phyloP scores from a whole-genome alignment of 2,113 vertebrate genomes.

The Leiothrix lutea region DNA sequence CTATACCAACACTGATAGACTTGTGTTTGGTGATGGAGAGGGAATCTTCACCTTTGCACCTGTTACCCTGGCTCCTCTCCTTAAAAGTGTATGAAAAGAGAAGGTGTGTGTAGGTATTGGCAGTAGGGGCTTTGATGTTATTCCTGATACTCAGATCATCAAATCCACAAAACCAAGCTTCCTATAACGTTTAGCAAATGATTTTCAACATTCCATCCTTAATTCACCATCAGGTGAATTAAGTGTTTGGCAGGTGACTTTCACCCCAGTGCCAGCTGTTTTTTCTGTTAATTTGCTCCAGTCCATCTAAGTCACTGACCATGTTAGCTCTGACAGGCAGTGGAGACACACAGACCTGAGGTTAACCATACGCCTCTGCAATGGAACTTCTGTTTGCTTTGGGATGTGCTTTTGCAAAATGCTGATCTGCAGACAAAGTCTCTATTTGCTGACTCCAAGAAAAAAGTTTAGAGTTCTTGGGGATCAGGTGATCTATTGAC shows the following conservation, averaged over 20 bases:
- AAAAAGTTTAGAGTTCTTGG: neutral
- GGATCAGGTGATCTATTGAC: neutral
- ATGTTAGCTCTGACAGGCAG: neutral
- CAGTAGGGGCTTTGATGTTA: neutral
- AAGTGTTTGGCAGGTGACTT: neutral
- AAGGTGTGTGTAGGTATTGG: neutral
- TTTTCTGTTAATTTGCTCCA: neutral
- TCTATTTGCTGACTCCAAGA: neutral
- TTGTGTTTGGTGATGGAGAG: neutral
- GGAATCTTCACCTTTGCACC: neutral
- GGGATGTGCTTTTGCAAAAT: neutral
- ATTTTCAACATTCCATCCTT: neutral
- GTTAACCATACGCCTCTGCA: neutral
- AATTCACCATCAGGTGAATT: neutral
- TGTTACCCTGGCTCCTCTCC: neutral
- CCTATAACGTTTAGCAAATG: neutral
- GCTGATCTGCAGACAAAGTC: neutral
- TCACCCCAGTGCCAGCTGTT: neutral
- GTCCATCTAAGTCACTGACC: neutral
- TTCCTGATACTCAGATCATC: neutral
- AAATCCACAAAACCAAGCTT: neutral
- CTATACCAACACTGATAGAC: neutral
- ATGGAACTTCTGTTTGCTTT: neutral
- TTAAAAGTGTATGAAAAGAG: neutral
- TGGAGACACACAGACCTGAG: neutral